phyloP scores from a whole-genome alignment of 2,888 invertebrate species.

The Torymus aiolomorphi region DNA sequence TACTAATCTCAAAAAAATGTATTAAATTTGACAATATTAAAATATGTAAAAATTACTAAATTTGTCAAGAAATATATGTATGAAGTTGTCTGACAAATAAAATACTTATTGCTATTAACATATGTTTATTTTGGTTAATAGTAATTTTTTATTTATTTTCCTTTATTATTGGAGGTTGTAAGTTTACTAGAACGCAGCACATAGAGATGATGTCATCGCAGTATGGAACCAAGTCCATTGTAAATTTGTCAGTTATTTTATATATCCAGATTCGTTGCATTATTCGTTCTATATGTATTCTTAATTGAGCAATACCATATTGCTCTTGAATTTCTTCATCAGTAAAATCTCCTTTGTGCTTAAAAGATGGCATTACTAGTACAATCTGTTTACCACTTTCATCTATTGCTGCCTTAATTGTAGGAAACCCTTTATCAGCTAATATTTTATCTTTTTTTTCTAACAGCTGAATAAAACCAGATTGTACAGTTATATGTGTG shows the following conservation, averaged over 20 bases:
- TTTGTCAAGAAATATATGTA: too few species aligned
- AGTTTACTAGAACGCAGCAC: background rate
- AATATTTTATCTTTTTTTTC: constrained; percentile 54
- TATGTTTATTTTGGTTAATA: too few species aligned
- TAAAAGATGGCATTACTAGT: constrained; percentile 58
- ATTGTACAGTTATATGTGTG: constrained; percentile 51
- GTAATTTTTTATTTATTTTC: background rate
- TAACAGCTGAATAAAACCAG: constrained; percentile 52
- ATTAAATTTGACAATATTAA: too few species aligned
- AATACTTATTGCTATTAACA: too few species aligned
- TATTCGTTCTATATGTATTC: constrained; percentile 10
- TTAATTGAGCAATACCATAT: too few species aligned
- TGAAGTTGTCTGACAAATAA: too few species aligned
- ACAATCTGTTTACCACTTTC: constrained; percentile 43
- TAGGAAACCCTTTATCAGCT: constrained; percentile 59
- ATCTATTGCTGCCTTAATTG: constrained; percentile 47
- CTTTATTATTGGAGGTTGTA: background rate
- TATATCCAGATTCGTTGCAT: background rate
- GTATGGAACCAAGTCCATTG: constrained; percentile 1
- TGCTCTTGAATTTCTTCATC: too few species aligned
- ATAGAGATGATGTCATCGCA: background rate
- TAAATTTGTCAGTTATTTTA: background rate
- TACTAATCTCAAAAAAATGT: too few species aligned
- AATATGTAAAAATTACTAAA: too few species aligned
- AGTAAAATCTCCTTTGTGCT: constrained; percentile 39